phyloP scores from a whole-genome alignment of 2,888 invertebrate genomes.

The Neoscelio sp. region DNA sequence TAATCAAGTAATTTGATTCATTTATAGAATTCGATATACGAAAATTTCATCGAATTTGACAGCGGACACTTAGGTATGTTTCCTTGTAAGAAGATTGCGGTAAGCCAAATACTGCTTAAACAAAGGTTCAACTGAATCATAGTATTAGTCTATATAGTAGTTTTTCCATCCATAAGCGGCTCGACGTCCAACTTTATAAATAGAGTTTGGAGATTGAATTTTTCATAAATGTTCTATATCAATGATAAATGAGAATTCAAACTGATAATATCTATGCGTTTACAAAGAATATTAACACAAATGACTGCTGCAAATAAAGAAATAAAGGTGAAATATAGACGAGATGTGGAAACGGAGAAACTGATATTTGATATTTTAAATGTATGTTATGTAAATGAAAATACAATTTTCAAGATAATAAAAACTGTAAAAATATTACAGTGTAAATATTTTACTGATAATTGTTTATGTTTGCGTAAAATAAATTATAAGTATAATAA shows the following conservation, averaged over 20 bases:
- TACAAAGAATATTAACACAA: background rate
- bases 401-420: no score
- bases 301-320: slow-evolving; percentile 9
- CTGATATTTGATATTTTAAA: no score
- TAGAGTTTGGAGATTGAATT: slow-evolving; percentile 33
- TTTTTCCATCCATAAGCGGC: slow-evolving; percentile 39
- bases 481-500: no score
- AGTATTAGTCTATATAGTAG: slow-evolving; percentile 21
- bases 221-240: slow-evolving; percentile 19
- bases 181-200: slow-evolving; percentile 45
- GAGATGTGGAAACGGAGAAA: no score
- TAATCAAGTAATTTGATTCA: no score
- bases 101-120: slow-evolving; percentile 35
- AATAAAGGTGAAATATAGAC: no score
- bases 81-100: slow-evolving; percentile 58
- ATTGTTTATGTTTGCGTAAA: no score
- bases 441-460: no score
- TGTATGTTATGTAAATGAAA: no score
- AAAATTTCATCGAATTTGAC: slow-evolving; percentile 39
- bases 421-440: no score
- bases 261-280: slow-evolving; percentile 6
- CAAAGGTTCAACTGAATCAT: slow-evolving; percentile 50
- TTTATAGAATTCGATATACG: no score
- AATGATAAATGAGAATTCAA: slow-evolving; percentile 30
- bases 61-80: slow-evolving; percentile 36